Evolutionary conservation across 2,113 vertebrate species (phyloP).

Genomic region (Campylomormyrus tamandua): DNA sequence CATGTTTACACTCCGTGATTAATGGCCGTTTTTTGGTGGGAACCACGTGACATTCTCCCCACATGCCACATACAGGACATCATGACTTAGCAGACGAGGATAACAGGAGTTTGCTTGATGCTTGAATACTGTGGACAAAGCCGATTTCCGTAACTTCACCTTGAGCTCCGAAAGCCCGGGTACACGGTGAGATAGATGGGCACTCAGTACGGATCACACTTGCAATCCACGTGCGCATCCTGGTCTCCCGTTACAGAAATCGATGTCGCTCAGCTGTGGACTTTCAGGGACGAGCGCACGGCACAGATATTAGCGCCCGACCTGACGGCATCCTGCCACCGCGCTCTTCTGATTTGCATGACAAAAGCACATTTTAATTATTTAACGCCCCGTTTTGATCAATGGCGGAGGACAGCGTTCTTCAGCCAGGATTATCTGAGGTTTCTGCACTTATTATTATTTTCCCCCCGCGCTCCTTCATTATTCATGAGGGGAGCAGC

Average conservation of each 20-base stretch:
- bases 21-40: conserved; percentile 19
- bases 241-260: neutral
- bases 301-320: conserved; percentile 30
- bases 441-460: conserved; percentile 44
- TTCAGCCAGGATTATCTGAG: conserved; percentile 60
- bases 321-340: conserved; percentile 24
- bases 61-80: neutral
- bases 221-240: neutral
- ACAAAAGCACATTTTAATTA: conserved; percentile 66
- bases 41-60: neutral
- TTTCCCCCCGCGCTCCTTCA: conserved; percentile 41
- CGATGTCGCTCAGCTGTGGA: neutral
- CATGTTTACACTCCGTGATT: conserved; percentile 34
- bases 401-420: conserved; percentile 60
- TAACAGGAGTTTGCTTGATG: neutral
- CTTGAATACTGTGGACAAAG: neutral
- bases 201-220: neutral
- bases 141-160: neutral
- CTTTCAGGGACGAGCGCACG: conserved; percentile 31
- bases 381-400: conserved; percentile 66
- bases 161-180: neutral
- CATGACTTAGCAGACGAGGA: neutral
- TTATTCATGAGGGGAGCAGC: conserved; percentile 65
- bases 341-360: conserved; percentile 57
- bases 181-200: neutral